phyloP scores from a whole-genome alignment of 2,113 vertebrate genomes.

The Vulpes ferrilata region DNA sequence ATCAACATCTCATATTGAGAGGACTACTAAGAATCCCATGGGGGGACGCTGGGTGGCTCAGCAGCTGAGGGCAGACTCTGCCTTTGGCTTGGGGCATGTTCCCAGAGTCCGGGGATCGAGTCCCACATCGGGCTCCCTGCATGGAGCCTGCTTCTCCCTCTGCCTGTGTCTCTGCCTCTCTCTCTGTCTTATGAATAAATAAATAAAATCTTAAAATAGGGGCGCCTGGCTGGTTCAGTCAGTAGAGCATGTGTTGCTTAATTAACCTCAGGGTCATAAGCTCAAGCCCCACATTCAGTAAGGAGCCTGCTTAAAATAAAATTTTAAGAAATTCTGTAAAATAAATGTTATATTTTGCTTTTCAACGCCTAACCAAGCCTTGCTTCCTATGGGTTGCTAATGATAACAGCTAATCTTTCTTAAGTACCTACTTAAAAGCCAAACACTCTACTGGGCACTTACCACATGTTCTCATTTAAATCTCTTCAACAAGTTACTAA shows the following conservation, averaged over 20 bases:
- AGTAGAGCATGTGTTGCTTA: not conserved
- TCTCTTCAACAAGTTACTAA: not conserved
- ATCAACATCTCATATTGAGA: not conserved
- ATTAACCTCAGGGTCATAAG: not conserved
- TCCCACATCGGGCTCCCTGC: not conserved
- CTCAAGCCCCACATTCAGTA: not conserved
- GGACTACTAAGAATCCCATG: not conserved
- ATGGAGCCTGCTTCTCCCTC: not conserved
- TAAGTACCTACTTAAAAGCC: slow-evolving; percentile 2
- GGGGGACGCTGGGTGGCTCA: not conserved
- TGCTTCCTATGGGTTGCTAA: not conserved
- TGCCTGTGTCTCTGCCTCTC: no score
- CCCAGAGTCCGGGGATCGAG: not conserved
- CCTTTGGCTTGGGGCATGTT: not conserved
- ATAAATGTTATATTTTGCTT: not conserved
- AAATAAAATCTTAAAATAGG: not conserved
- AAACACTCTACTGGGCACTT: not conserved
- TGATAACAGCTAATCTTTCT: not conserved
- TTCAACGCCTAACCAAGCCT: not conserved
- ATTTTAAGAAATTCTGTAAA: not conserved
- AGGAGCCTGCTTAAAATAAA: not conserved
- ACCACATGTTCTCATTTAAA: not conserved
- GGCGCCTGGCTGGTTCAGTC: not conserved
- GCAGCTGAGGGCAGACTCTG: no score
- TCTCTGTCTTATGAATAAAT: not conserved